phyloP scores from a whole-genome alignment of 2,797 vertebrate genomes.

The Neosalanx taihuensis region DNA sequence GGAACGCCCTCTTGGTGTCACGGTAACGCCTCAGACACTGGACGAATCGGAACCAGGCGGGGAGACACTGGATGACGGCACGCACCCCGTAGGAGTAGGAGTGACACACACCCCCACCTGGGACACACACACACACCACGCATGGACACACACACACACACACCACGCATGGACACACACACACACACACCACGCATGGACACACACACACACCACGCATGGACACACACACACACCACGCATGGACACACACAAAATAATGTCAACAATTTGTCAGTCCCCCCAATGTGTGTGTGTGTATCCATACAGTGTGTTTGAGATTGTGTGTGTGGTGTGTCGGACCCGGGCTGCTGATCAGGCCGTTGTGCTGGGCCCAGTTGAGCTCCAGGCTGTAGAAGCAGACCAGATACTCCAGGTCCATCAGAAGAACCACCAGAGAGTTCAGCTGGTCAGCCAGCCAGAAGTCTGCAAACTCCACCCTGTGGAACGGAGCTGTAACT shows the following conservation, averaged over 20 bases:
- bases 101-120: slow-evolving; percentile 79
- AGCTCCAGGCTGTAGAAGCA: slow-evolving; percentile 97
- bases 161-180: no score
- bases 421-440: slow-evolving; percentile 88
- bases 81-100: slow-evolving; percentile 93
- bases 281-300: neutral
- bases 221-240: neutral
- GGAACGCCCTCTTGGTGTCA: slow-evolving; percentile 95
- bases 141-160: neutral
- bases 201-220: no score
- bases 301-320: neutral
- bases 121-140: slow-evolving; percentile 15
- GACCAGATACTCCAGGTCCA: slow-evolving; percentile 99
- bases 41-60: slow-evolving; percentile 96
- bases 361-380: slow-evolving; percentile 75
- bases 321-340: neutral
- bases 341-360: slow-evolving; percentile 67
- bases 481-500: slow-evolving; percentile 96
- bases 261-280: neutral
- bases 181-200: neutral
- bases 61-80: slow-evolving; percentile 95
- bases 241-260: neutral
- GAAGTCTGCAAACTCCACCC: slow-evolving; percentile 97
- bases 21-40: slow-evolving; percentile 98
- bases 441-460: slow-evolving; percentile 99